These are phyloP conservation scores for Hermetia illucens DNA, from an alignment of 1,140 invertebrate genomes.

Conservation along the genomic window DNA sequence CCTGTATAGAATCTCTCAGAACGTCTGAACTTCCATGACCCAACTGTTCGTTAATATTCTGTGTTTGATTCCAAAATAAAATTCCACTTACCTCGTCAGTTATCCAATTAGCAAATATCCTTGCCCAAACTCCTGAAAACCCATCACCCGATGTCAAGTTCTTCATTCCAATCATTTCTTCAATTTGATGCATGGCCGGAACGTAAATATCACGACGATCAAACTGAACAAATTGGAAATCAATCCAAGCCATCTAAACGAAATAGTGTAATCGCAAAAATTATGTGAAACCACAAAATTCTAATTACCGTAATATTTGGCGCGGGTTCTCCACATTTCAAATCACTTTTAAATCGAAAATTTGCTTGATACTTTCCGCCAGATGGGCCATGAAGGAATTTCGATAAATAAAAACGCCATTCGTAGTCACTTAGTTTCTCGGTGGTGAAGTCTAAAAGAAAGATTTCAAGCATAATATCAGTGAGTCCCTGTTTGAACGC, in stretches of 20 bases:
- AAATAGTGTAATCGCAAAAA: background rate
- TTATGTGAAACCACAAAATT: slow-evolving; percentile 2
- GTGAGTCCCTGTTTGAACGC: no score
- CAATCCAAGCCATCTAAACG: slow-evolving; percentile 37
- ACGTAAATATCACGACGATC: slow-evolving; percentile 47
- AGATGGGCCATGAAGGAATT: slow-evolving; percentile 50
- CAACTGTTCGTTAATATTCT: no score
- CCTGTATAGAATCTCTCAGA: no score
- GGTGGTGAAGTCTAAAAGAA: slow-evolving; percentile 33
- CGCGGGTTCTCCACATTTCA: slow-evolving; percentile 43
- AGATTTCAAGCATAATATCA: no score
- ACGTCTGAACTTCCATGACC: no score
- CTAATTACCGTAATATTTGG: slow-evolving; percentile 36
- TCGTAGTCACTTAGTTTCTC: slow-evolving; percentile 32
- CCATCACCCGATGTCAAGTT: slow-evolving; percentile 43
- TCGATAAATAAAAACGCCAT: slow-evolving; percentile 46
- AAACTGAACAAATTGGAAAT: slow-evolving; percentile 46
- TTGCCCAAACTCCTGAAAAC: slow-evolving; percentile 50
- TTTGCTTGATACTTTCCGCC: slow-evolving; percentile 54
- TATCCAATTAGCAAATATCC: slow-evolving; percentile 57
- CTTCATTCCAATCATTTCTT: slow-evolving; percentile 36
- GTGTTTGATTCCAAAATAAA: no score
- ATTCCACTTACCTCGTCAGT: slow-evolving; percentile 50
- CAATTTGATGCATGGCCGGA: slow-evolving; percentile 54
- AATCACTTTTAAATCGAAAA: slow-evolving; percentile 43